Percentiles rank a stretch among this genome's conserved stretches.
These are phyloP conservation scores for Rotaria magnacalcarata DNA, from an alignment of 2,888 invertebrate species.

Conservation along the genomic window DNA sequence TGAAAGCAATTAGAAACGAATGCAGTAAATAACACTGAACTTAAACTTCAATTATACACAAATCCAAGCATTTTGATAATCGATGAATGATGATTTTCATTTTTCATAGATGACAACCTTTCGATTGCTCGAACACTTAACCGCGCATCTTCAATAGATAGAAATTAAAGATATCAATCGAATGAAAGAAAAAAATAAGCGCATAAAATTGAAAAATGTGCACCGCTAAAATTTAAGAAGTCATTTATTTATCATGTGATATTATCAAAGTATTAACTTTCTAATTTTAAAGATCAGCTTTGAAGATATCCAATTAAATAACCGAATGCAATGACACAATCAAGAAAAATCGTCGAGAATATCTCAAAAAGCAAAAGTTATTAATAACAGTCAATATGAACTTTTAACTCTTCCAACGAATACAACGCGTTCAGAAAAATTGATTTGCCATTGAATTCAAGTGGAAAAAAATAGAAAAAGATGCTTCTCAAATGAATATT, in stretches of 20 bases:
- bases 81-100: not conserved
- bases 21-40: not conserved
- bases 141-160: not conserved
- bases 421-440: not conserved
- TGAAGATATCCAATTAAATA: too few relatives aligned
- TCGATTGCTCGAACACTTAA: not conserved
- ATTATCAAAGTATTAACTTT: too few relatives aligned
- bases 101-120: not conserved
- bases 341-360: too few relatives aligned
- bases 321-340: too few relatives aligned
- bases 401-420: not conserved
- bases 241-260: not conserved
- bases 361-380: too few relatives aligned
- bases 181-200: too few relatives aligned
- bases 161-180: not conserved
- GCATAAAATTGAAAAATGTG: too few relatives aligned
- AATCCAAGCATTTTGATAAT: not conserved
- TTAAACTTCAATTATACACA: not conserved
- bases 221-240: not conserved
- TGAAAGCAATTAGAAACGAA: not conserved
- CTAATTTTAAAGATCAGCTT: too few relatives aligned
- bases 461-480: not conserved
- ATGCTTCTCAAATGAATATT: not conserved
- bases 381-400: not conserved
- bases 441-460: not conserved